phyloP scores from a whole-genome alignment of 2,113 vertebrate species.

The Casuarius casuarius region DNA sequence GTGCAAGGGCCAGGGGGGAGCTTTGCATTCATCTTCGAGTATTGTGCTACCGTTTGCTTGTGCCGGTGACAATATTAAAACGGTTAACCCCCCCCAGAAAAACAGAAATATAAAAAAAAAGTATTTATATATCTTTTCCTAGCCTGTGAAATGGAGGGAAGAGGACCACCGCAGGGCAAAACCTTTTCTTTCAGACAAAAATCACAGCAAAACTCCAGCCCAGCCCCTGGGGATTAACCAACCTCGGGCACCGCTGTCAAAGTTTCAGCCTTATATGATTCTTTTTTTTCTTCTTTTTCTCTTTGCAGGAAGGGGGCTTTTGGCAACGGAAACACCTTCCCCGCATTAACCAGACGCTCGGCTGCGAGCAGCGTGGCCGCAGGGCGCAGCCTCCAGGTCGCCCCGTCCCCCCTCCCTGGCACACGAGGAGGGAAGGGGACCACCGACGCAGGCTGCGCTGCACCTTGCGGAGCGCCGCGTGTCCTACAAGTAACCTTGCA shows the following conservation, averaged over 20 bases:
- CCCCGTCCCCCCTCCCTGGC: not conserved
- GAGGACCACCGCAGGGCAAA: not conserved
- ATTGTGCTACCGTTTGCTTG: not conserved
- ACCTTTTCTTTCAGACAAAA: not conserved
- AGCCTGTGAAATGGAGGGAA: not conserved
- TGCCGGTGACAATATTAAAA: not conserved
- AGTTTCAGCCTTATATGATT: not conserved
- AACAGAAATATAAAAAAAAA: not conserved
- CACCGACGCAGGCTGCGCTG: not conserved
- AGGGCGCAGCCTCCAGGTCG: not conserved
- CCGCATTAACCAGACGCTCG: not conserved
- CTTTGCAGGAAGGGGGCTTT: not conserved
- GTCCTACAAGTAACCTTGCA: slow-evolving; percentile 74
- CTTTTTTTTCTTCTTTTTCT: not conserved
- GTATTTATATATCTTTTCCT: not conserved
- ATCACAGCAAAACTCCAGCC: not conserved
- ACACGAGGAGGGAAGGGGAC: not conserved
- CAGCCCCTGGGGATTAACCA: not conserved
- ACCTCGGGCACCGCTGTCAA: rapidly evolving
- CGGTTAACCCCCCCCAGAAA: not conserved
- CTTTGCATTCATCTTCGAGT: not conserved
- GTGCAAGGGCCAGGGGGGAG: rapidly evolving
- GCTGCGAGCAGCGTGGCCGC: not conserved
- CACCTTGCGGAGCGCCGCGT: slow-evolving; percentile 10
- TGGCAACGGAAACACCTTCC: rapidly evolving